Conservation (phyloP, 2,113 vertebrate genomes). For the Callocephalon fimbriatum region DNA sequence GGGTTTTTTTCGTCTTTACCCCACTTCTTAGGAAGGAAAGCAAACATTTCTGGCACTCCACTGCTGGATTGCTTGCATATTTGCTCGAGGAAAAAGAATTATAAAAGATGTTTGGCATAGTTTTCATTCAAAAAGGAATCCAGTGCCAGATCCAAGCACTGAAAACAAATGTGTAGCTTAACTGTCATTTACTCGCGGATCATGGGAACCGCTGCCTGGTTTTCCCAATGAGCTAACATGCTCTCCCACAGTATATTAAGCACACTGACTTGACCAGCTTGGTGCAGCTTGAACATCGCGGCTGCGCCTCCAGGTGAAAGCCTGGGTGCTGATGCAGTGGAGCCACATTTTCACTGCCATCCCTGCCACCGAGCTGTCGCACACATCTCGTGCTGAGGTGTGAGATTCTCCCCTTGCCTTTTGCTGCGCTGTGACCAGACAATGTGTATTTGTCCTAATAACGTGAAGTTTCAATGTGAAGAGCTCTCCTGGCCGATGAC, state of each 20-base stretch:
- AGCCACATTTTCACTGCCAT: not conserved
- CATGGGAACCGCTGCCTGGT: constrained; percentile 70
- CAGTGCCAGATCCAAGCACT: constrained; percentile 69
- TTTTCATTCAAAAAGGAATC: constrained; percentile 68
- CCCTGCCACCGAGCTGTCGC: not conserved
- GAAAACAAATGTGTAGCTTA: constrained; percentile 63
- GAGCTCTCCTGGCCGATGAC: not conserved
- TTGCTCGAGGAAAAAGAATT: constrained; percentile 54
- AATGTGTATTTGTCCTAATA: not conserved
- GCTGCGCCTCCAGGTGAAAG: not conserved
- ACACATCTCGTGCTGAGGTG: rapidly evolving
- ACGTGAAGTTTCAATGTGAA: not conserved
- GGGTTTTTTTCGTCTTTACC: not conserved
- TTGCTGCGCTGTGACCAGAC: not conserved
- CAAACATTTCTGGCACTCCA: constrained; percentile 38
- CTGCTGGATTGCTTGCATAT: constrained; percentile 57
- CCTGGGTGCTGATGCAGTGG: not conserved
- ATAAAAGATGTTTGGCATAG: constrained; percentile 74
- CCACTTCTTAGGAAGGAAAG: constrained; percentile 45
- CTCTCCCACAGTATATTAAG: not conserved
- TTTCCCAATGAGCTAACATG: constrained; percentile 24
- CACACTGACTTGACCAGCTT: not conserved
- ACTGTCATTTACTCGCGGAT: constrained; percentile 65
- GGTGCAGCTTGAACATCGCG: not conserved
- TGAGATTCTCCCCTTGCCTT: not conserved